phyloP scores from a whole-genome alignment of 1,140 invertebrate genomes.

The Pseudomyrmex concolor region DNA sequence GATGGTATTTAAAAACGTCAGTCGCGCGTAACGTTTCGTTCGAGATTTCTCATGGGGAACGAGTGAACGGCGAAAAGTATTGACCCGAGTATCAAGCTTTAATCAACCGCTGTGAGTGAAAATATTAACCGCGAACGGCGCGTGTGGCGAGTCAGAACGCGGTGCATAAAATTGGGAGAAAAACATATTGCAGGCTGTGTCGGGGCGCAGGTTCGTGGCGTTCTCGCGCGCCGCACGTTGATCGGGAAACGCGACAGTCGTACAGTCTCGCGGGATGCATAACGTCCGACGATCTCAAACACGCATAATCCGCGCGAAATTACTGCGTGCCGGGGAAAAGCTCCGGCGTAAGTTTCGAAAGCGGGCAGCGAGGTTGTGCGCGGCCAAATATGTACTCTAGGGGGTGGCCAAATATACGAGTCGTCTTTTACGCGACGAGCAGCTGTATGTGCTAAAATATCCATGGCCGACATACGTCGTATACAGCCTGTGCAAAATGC shows the following conservation, averaged over 20 bases:
- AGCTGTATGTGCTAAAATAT: slow-evolving; percentile 34
- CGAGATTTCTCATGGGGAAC: not conserved
- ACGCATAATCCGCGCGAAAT: slow-evolving; percentile 65
- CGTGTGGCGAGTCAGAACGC: not conserved
- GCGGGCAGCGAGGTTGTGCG: slow-evolving; percentile 19
- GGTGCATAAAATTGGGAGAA: slow-evolving; percentile 31
- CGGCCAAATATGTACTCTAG: slow-evolving; percentile 59
- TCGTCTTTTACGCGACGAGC: slow-evolving; percentile 50
- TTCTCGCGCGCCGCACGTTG: not conserved
- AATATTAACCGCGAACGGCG: slow-evolving; percentile 15
- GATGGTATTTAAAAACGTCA: slow-evolving; percentile 15
- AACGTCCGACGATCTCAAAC: slow-evolving; percentile 56
- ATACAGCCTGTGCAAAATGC: slow-evolving; percentile 51
- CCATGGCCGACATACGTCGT: slow-evolving; percentile 29
- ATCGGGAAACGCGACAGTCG: not conserved
- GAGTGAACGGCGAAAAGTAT: slow-evolving; percentile 35
- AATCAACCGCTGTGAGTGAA: slow-evolving; percentile 22
- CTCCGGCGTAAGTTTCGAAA: slow-evolving; percentile 65
- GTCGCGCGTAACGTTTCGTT: not conserved
- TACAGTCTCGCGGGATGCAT: slow-evolving; percentile 14
- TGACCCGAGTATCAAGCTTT: slow-evolving; percentile 32
- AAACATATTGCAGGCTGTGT: not conserved
- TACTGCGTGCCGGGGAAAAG: slow-evolving; percentile 54
- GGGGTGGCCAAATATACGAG: slow-evolving; percentile 55
- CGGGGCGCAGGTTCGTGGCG: too few species aligned